Base-by-base conservation (phyloP, 2,797 vertebrate species). In the Choloepus didactylus region DNA sequence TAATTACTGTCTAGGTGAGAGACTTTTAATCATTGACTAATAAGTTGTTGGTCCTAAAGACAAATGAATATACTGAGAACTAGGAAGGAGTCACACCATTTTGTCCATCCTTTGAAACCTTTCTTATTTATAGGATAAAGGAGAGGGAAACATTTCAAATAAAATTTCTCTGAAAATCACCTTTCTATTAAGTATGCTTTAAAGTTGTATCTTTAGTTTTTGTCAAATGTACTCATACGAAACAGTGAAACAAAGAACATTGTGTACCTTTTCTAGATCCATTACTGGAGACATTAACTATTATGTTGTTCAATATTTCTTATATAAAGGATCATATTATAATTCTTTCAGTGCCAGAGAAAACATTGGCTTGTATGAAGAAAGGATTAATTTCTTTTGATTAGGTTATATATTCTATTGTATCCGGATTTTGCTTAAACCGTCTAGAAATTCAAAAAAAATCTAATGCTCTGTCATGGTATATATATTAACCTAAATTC, bases 391-490 rank as follows among this genome's bases (percentile, higher is more conserved):
- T 44, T 89, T 87, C 35, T 91, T 91, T 89, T 73, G 31, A 93
- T 84, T 49, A 90, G 31, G 60, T 59, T 93, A 89, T 82, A 56
- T 90, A 89, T 75, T 94, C 29, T 86, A 82, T 10, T 87, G 5
- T 92, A 44, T 41, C 82, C 77, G 41, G 35, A 6, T 62, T 96
- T 94, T 81, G 51, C 35, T 93, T 87, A 93, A 83, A 83, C 41
- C 79, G 25, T 51, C 38, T 82, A 14, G 27, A 93, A 95, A 85
- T 92, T 95, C n/a, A 92, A 46, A 97, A 93, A 86, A 84, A 90
- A 69, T 79, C 4, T 82, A 90, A 94, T 86, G 44, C 31, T 87
- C 41, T 94, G 21, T 69, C 31, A 62, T 92, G 8, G 44, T 86
- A 87, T 51, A 38, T 60, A 4, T 64, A 80, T 85, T 73, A 89